Conservation (phyloP, 2,797 vertebrate genomes). For the Acanthopagrus latus region DNA sequence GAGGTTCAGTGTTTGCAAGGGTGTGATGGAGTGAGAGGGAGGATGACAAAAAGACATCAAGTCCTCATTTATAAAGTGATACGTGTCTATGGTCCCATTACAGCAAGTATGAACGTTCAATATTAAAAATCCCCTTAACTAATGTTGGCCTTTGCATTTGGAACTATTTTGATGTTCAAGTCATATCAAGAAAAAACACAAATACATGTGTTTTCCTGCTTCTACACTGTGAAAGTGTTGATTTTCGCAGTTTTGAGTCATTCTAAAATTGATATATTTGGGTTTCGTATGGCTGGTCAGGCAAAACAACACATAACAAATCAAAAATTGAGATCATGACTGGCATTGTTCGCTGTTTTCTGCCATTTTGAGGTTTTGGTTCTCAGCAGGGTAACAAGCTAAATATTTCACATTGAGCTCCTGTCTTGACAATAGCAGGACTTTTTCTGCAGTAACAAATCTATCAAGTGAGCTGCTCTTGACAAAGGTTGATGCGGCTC, state of each 20-base stretch:
- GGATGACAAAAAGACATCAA: not conserved
- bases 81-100: not conserved
- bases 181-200: not conserved
- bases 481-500: not conserved
- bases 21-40: not conserved
- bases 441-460: conserved; percentile 10
- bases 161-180: not conserved
- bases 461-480: not conserved
- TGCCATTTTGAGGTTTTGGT: not conserved
- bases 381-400: not conserved
- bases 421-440: not conserved
- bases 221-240: not conserved
- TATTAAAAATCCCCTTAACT: not conserved
- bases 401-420: not conserved
- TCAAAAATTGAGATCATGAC: no score
- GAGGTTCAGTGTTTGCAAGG: not conserved
- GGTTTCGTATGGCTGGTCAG: not conserved
- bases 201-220: no score
- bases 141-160: not conserved
- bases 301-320: not conserved
- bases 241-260: not conserved
- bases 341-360: no score
- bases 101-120: not conserved
- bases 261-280: not conserved
- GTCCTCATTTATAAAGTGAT: not conserved